Evolutionary conservation across 2,888 invertebrate genomes (phyloP), one percentile per base, ranked within the genome.

Genomic region (Eulithis testata): DNA sequence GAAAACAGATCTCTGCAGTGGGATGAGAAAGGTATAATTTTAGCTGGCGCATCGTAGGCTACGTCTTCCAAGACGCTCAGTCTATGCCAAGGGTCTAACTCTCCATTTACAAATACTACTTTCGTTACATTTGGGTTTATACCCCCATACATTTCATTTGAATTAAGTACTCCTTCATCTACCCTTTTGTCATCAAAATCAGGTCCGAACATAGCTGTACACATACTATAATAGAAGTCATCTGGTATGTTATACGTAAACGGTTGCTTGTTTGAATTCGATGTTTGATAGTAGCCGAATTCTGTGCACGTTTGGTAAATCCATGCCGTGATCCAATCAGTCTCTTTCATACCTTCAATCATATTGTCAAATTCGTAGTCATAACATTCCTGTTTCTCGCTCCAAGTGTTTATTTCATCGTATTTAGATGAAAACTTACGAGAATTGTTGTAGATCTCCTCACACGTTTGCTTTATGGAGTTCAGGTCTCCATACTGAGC

Each of bases 221-320:
- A 94, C 47, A 90, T 71, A 21, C 84, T 83, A 5, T 85, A 82
- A 72, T 79, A 94, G 27, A 87, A 91, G 3, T 89, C 85, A 2
- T 94, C 66, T 0, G 89, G 85, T 61, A 94, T 76, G 27, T 89
- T 86, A 36, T 87, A 81, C 2, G 94, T 94, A 81, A 96, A 96
- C 0, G 95, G 94, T 14, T 95, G 94, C 0, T 89, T 82, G 4
- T 85, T 76, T 0, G 94, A 94, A 68, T 93, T 93, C 0, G 95
- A 94, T 0, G 95, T 95, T 81, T 96, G 96, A 80, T 93, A 96
- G 79, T 95, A 97, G 37, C 96, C 96, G 78, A 95, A 97, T 85
- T 97, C 97, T 4, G 95, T 95, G 83, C 97, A 97, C 0, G 96
- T 96, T 85, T 97, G 97, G 80, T 96, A 96, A 0, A 87, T 88